Percentiles rank a stretch among this genome's conserved stretches.
Conservation (phyloP, 2,888 invertebrate species). For the Penaeus monodon region DNA sequence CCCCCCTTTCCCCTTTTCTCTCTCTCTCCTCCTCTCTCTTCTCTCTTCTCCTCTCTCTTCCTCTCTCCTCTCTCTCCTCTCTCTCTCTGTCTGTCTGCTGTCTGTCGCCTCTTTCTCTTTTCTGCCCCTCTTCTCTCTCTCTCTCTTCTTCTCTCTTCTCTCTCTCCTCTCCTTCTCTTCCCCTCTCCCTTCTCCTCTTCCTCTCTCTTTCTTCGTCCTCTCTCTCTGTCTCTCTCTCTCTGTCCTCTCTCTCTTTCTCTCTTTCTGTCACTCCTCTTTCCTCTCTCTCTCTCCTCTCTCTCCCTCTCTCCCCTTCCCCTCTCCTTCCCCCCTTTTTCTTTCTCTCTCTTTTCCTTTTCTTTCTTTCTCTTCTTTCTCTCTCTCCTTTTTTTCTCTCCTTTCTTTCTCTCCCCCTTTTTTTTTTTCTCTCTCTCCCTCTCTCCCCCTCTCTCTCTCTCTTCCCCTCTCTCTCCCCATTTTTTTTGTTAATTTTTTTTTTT, state of each 20-base stretch:
- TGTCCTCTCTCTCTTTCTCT: background rate
- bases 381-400: too few relatives aligned
- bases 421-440: too few relatives aligned
- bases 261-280: background rate
- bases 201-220: background rate
- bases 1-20: background rate
- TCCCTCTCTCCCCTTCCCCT: too few relatives aligned
- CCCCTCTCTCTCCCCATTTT: too few relatives aligned
- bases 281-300: too few relatives aligned
- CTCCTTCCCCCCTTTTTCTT: background rate
- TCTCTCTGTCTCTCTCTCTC: too few relatives aligned
- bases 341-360: too few relatives aligned
- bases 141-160: background rate
- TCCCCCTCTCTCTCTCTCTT: too few relatives aligned
- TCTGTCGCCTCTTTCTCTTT: background rate
- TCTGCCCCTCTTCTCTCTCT: background rate
- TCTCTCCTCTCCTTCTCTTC: background rate
- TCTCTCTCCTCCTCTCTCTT: background rate
- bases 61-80: background rate
- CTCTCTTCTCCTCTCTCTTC: background rate
- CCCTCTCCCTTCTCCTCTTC: background rate
- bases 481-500: too few relatives aligned
- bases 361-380: too few relatives aligned
- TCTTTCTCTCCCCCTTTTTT: too few relatives aligned
- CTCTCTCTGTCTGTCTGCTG: background rate